A percentile compares a stretch with the other conserved stretches of the same genome.
phyloP scores from a whole-genome alignment of 1,140 invertebrate genomes.

The Chelonus insularis region DNA sequence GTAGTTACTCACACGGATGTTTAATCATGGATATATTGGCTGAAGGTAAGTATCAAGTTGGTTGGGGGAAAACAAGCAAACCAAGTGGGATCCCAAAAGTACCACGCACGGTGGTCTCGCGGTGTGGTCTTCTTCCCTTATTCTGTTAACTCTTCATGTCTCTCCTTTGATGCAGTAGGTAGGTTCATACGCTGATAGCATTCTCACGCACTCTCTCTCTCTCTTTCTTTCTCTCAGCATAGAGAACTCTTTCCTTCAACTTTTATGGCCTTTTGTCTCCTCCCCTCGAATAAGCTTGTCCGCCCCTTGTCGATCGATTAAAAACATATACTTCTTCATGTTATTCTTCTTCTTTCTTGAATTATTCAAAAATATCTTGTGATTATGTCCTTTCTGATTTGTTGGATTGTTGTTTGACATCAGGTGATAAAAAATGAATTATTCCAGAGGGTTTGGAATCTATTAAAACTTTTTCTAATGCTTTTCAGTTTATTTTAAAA shows the following conservation, averaged over 20 bases:
- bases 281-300: too few species aligned
- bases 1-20: constrained; percentile 44
- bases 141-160: neutral
- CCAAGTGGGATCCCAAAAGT: constrained; percentile 28
- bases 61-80: constrained; percentile 8
- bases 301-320: constrained; percentile 17
- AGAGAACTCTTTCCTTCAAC: neutral
- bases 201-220: constrained; percentile 41
- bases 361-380: neutral
- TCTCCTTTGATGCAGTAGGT: constrained; percentile 4
- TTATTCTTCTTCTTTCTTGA: neutral
- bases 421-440: too few species aligned
- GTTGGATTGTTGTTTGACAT: too few species aligned
- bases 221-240: constrained; percentile 13
- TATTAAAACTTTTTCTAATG: too few species aligned
- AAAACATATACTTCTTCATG: neutral
- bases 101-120: constrained; percentile 49
- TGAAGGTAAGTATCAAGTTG: constrained; percentile 20
- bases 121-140: constrained; percentile 40
- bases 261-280: constrained; percentile 2
- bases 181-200: constrained; percentile 37
- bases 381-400: too few species aligned
- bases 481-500: too few species aligned
- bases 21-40: constrained; percentile 48
- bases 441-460: too few species aligned